Evolutionary conservation across 2,113 vertebrate genomes (phyloP).

Genomic region (Rhea pennata): DNA sequence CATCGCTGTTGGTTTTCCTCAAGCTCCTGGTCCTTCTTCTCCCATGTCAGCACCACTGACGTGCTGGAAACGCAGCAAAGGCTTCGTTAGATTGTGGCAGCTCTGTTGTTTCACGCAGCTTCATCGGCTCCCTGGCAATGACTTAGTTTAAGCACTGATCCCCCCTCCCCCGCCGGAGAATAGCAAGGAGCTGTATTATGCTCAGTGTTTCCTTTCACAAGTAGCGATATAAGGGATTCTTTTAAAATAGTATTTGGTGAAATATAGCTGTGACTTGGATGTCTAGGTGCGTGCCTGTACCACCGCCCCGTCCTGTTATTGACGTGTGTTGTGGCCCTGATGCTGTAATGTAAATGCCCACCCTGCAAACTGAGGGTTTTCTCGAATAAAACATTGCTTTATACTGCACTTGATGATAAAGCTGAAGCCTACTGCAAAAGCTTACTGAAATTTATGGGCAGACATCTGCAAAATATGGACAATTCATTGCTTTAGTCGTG

Average conservation of each 20-base stretch:
- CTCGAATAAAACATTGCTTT: conserved; percentile 11
- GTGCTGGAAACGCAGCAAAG: not conserved
- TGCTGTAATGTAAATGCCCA: not conserved
- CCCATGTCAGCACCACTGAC: not conserved
- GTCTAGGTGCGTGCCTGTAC: rapidly evolving
- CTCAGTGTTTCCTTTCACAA: not conserved
- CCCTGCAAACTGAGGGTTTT: not conserved
- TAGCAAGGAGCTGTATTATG: not conserved
- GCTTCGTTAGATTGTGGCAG: too few species aligned
- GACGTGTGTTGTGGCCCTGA: rapidly evolving
- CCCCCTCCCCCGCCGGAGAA: not conserved
- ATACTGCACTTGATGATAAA: not conserved
- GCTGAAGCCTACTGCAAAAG: not conserved
- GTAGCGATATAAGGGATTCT: not conserved
- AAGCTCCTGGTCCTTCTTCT: not conserved
- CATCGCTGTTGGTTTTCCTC: not conserved
- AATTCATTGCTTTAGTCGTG: not conserved
- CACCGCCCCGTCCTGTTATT: rapidly evolving
- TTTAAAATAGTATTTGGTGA: not conserved
- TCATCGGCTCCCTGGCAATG: not conserved
- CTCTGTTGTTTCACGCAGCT: not conserved
- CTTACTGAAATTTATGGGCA: not conserved
- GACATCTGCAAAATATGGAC: rapidly evolving
- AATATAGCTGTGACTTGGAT: not conserved
- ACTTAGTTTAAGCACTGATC: not conserved